These are phyloP conservation scores for Drosophila fulvimacula DNA, from an alignment of 2,888 invertebrate genomes.

Conservation along the genomic window DNA sequence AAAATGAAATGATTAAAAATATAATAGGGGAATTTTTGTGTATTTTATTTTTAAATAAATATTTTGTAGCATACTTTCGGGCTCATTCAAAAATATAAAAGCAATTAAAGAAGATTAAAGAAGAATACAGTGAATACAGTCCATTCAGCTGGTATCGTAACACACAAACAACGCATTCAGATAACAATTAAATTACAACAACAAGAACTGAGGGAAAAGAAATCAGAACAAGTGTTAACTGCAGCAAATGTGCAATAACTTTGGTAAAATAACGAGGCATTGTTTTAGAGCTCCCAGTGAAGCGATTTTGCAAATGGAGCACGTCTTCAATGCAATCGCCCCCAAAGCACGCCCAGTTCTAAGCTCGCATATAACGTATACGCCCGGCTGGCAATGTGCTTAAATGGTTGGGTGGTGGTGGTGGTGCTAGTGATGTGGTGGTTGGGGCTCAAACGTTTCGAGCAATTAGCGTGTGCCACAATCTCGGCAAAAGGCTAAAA, in stretches of 20 bases:
- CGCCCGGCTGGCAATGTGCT: conserved; percentile 27
- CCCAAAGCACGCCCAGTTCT: background rate
- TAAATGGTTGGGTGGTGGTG: conserved; percentile 15
- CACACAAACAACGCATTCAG: conserved; percentile 24
- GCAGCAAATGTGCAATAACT: conserved; percentile 68
- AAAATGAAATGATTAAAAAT: too few relatives aligned
- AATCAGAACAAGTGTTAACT: conserved; percentile 62
- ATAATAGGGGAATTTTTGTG: too few relatives aligned
- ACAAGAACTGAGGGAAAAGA: conserved; percentile 17
- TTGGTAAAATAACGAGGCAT: conserved; percentile 53
- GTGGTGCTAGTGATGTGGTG: background rate
- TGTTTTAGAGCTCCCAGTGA: conserved; percentile 52
- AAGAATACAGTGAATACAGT: background rate
- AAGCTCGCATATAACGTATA: conserved; percentile 31
- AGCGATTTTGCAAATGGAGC: conserved; percentile 46
- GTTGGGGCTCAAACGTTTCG: conserved; percentile 46
- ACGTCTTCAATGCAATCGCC: conserved; percentile 55
- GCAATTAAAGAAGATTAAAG: background rate
- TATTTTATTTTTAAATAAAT: too few relatives aligned
- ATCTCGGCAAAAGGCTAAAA: conserved; percentile 67
- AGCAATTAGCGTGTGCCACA: conserved; percentile 76
- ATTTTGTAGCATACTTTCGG: background rate
- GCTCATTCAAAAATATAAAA: background rate
- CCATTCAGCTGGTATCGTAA: background rate
- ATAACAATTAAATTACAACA: conserved; percentile 63